These are phyloP conservation scores for Cyrtonyx montezumae DNA, from an alignment of 2,113 vertebrate species.

Conservation along the genomic window DNA sequence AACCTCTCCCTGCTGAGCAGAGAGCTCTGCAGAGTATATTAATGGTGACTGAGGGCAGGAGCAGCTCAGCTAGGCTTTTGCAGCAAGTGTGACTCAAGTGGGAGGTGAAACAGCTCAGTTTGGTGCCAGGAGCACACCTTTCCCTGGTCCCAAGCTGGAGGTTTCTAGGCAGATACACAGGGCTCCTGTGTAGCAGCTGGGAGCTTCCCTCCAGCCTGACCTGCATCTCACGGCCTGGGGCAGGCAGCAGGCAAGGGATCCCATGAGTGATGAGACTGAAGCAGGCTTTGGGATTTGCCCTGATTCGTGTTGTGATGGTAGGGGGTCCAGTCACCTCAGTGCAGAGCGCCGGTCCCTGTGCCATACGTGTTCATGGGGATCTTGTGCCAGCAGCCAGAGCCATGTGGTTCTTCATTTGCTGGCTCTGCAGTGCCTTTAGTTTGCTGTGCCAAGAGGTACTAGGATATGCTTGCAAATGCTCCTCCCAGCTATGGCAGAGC, in stretches of 20 bases:
- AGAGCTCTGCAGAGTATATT: not conserved
- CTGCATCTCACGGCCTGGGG: not conserved
- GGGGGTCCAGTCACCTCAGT: not conserved
- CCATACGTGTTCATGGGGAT: not conserved
- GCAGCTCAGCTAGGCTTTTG: not conserved
- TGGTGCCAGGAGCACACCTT: not conserved
- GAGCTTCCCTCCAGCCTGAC: not conserved
- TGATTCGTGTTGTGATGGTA: fast-evolving
- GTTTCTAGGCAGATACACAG: not conserved
- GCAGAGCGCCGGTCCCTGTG: fast-evolving
- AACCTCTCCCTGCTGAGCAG: not conserved
- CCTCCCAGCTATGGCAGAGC: not conserved
- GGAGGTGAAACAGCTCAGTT: not conserved
- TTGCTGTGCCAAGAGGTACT: not conserved
- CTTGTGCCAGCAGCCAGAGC: not conserved
- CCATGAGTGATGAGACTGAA: not conserved
- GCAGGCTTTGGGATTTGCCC: not conserved
- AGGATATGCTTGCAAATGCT: not conserved
- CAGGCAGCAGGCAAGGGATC: not conserved
- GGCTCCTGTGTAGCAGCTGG: not conserved
- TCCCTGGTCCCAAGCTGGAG: not conserved
- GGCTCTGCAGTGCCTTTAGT: not conserved
- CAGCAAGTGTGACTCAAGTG: not conserved
- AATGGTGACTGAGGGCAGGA: not conserved
- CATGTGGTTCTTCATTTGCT: not conserved